Conservation (phyloP, 2,888 invertebrate genomes). For the Rhabditoides inermis region DNA sequence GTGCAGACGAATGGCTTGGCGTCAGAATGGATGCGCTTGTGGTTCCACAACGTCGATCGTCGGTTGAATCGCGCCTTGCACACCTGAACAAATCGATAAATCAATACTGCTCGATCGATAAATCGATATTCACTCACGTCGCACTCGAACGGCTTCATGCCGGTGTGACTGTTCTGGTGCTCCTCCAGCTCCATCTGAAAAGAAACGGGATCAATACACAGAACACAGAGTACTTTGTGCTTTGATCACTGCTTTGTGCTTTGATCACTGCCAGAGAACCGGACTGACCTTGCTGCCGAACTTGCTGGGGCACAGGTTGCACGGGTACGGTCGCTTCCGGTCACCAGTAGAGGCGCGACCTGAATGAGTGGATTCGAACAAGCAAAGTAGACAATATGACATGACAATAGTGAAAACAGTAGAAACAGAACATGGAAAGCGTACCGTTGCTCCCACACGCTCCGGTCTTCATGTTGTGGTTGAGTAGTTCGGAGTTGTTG, state of each 20-base stretch:
- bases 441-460: slow-evolving; percentile 23
- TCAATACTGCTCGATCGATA: background rate
- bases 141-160: slow-evolving; percentile 50
- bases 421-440: background rate
- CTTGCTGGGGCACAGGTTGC: slow-evolving; percentile 40
- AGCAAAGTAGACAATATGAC: too few species aligned
- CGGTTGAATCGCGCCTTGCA: slow-evolving; percentile 51
- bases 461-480: slow-evolving; percentile 21
- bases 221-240: too few species aligned
- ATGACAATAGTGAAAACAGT: background rate
- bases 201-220: too few species aligned
- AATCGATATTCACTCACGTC: slow-evolving; percentile 28
- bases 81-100: slow-evolving; percentile 15
- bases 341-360: slow-evolving; percentile 32
- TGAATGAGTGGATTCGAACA: too few species aligned
- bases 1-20: slow-evolving; percentile 50
- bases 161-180: slow-evolving; percentile 52
- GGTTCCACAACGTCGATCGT: slow-evolving; percentile 52
- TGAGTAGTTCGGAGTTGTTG: slow-evolving; percentile 15
- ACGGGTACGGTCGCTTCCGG: slow-evolving; percentile 50
- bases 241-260: too few species aligned
- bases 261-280: background rate
- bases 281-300: slow-evolving; percentile 20
- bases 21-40: slow-evolving; percentile 51
- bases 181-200: slow-evolving; percentile 52